Percentiles rank a stretch among this genome's conserved stretches.
Conservation (phyloP, 2,888 invertebrate species). For the Ferdinandea cuprea region DNA sequence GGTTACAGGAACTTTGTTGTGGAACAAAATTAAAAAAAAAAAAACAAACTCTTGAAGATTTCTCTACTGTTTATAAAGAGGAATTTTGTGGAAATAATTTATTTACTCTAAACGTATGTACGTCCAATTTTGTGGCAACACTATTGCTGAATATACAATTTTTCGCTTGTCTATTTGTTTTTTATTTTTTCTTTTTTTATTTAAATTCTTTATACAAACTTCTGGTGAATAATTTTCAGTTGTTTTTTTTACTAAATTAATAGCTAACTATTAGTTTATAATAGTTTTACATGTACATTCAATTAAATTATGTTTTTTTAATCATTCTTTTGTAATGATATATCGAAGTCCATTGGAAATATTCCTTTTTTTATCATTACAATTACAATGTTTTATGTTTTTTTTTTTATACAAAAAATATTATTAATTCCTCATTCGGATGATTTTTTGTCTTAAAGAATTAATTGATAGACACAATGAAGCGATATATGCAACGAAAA, state of each 20-base stretch:
- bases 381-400: constrained; percentile 33
- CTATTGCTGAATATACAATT: constrained; percentile 4
- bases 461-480: neutral
- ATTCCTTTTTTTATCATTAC: constrained; percentile 50
- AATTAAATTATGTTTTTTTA: constrained; percentile 28
- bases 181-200: constrained; percentile 23
- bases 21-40: neutral
- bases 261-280: constrained; percentile 57
- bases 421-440: constrained; percentile 22
- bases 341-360: constrained; percentile 1
- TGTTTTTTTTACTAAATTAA: constrained; percentile 53
- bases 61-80: neutral
- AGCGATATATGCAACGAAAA: constrained; percentile 25
- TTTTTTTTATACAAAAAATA: constrained; percentile 5
- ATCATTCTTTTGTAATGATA: constrained; percentile 46
- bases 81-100: neutral
- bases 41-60: neutral
- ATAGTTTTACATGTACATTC: constrained; percentile 58
- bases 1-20: neutral
- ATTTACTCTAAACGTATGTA: neutral
- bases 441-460: neutral
- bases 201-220: constrained; percentile 40
- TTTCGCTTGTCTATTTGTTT: constrained; percentile 18
- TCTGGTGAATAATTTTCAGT: constrained; percentile 35
- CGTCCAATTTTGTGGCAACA: constrained; percentile 4